Base-by-base conservation (phyloP, 2,888 invertebrate species). In the Drosophila formosana region DNA sequence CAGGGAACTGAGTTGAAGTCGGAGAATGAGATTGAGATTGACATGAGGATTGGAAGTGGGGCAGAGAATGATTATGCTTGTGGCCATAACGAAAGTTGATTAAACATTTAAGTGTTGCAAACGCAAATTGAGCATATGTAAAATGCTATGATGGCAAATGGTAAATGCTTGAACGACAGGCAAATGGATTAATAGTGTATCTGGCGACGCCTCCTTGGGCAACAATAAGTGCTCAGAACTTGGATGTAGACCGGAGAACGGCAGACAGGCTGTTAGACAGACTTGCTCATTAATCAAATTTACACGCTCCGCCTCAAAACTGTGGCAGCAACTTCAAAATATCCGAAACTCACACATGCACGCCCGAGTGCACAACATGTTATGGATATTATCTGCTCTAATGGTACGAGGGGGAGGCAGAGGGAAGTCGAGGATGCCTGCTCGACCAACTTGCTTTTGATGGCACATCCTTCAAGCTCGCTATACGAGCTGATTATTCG, bases 271-370 rank as follows among this genome's bases (percentile, higher is more conserved):
- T 39, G 57, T n/a, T 32, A 34, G 50, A 64, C 71, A 60, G 58
- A 46, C 49, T 26, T 30, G n/a, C 75, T 80, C 83, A 83, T 88
- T 83, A 83, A 83, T 83, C 89, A 82, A 82, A 88, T 82, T 88
- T 85, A 88, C 82, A 88, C 80, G 75, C 84, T 50, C 30, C 7
- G 75, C 66, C 78, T 70, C 67, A 71, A 74, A 86, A 65, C 55
- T 80, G 74, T 62, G 65, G 63, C 81, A 71, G 43, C 56, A 69
- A 71, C 83, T 72, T 70, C 56, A 73, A 82, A 82, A 77, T 80
- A 51, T 69, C 49, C 52, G 26, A 47, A 53, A 43, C 41, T 61
- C 63, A 37, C 49, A 51, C 41, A 49, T 7, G 30, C 13, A 46
- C 43, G 61, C 53, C 49, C 61, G 55, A 56, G 57, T 37, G 55